Evolutionary conservation across 2,888 invertebrate genomes (phyloP).

Genomic region (Hyppa rectilinea): DNA sequence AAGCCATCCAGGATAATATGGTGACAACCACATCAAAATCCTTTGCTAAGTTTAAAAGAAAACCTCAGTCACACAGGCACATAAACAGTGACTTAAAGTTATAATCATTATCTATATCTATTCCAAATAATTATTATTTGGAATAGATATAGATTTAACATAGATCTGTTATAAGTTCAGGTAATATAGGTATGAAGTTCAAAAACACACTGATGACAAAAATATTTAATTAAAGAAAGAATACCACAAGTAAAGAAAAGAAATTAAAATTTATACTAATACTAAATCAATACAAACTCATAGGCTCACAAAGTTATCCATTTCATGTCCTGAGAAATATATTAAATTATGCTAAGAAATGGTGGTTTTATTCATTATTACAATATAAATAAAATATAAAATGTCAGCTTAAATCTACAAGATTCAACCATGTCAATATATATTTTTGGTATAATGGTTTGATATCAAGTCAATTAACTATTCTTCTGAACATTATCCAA

Average conservation of each 20-base stretch:
- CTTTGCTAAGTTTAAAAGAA: too few relatives aligned
- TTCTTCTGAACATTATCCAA: conserved; percentile 41
- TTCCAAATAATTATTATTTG: too few relatives aligned
- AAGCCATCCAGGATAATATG: too few relatives aligned
- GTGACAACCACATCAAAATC: too few relatives aligned
- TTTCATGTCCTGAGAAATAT: conserved; percentile 67
- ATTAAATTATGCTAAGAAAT: conserved; percentile 53
- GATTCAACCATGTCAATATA: conserved; percentile 67
- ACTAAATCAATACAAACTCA: conserved; percentile 62
- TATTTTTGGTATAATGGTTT: conserved; percentile 61
- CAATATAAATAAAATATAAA: conserved; percentile 80
- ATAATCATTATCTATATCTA: too few relatives aligned
- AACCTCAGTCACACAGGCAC: too few relatives aligned
- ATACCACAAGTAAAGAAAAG: conserved; percentile 71
- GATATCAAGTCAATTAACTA: conserved; percentile 49
- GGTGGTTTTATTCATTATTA: conserved; percentile 65
- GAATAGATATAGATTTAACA: background rate
- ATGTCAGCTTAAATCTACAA: conserved; percentile 70
- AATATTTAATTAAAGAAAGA: conserved; percentile 64
- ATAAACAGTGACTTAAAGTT: too few relatives aligned
- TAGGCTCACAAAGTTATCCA: conserved; percentile 58
- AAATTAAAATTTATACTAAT: conserved; percentile 56
- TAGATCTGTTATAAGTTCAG: background rate
- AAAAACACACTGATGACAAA: conserved; percentile 14
- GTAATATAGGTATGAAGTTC: background rate